phyloP scores from a whole-genome alignment of 2,888 invertebrate genomes.

The Entomobrya proxima region DNA sequence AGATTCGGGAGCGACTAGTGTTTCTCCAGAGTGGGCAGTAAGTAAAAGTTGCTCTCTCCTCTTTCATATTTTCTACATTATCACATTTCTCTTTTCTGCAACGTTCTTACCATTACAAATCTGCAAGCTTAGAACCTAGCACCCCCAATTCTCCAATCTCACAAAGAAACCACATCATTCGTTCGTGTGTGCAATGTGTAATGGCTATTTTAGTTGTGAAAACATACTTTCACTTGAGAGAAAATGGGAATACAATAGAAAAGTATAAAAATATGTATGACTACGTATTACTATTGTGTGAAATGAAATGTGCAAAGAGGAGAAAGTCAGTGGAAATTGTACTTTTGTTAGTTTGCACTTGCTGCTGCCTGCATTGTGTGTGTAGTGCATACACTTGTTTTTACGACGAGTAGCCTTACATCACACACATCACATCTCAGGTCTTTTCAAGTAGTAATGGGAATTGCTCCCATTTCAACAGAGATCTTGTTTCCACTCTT shows the following conservation, averaged over 20 bases:
- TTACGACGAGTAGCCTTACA: neutral
- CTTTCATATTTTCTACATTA: constrained; percentile 34
- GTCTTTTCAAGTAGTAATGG: neutral
- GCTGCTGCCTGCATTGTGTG: neutral
- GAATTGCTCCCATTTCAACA: constrained; percentile 27
- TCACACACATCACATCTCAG: constrained; percentile 17
- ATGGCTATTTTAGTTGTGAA: constrained; percentile 6
- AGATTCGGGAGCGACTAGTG: constrained; percentile 43
- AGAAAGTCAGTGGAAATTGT: constrained; percentile 24
- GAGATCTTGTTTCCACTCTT: constrained; percentile 31
- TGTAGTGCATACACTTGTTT: neutral
- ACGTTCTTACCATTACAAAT: neutral
- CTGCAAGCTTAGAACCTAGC: constrained; percentile 15
- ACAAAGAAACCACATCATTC: constrained; percentile 47
- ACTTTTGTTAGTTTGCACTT: constrained; percentile 27
- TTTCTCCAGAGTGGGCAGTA: constrained; percentile 7
- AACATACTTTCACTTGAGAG: neutral
- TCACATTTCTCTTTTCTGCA: constrained; percentile 10
- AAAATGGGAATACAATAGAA: constrained; percentile 21
- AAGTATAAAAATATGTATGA: constrained; percentile 3
- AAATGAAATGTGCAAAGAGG: constrained; percentile 13
- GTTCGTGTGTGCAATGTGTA: constrained; percentile 3
- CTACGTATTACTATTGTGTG: neutral
- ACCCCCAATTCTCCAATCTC: constrained; percentile 38
- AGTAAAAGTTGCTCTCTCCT: constrained; percentile 25